Evolutionary conservation across 92 coral and sea anemone species (phyloP), one percentile per base, ranked within the genome.

Genomic region (Pocillopora grandis): DNA sequence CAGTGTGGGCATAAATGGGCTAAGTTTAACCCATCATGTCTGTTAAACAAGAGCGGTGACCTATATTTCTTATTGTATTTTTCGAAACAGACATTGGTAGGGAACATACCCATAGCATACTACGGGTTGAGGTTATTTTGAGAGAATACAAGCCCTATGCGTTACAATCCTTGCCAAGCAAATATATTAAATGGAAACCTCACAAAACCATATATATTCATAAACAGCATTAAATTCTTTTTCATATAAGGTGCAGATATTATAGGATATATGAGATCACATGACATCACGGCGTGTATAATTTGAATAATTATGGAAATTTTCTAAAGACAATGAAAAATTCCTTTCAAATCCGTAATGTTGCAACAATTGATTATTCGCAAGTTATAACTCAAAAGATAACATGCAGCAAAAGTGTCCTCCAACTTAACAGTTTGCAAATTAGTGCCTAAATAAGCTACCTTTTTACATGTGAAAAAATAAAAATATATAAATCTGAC

Each of bases 151-250:
- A 27, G 31, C 31, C 31, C 31, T 27, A 27, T 27, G 31, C 1
- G 31, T 27, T 27, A 27, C 31, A 27, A 27, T 27, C 64, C 79
- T 58, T 76, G 66, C 12, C 6, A 76, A 21, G 66, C 66, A 58
- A 76, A 76, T n/a, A 75, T 49, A 59, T 75, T 75, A 75, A 63
- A 75, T 48, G 58, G 48, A 75, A 75, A 76, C 79, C 79, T 76
- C 52, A 76, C 27, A 76, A 76, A 58, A 76, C 65, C 79, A 76
- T 76, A 58, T 76, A 58, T 76, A 57, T 76, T 71, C 27, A 76
- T 58, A 61, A 76, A 58, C 66, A 76, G 66, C 66, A 76, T 76
- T 58, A 76, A 76, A 76, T 76, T 76, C 66, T 58, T 21, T 17
- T 21, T 76, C 79, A 57, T 60, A 59, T 33, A 21, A 76, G 79